Evolutionary conservation across 92 coral and sea anemone genomes (phyloP).

Genomic region (Desmophyllum pertusum): DNA sequence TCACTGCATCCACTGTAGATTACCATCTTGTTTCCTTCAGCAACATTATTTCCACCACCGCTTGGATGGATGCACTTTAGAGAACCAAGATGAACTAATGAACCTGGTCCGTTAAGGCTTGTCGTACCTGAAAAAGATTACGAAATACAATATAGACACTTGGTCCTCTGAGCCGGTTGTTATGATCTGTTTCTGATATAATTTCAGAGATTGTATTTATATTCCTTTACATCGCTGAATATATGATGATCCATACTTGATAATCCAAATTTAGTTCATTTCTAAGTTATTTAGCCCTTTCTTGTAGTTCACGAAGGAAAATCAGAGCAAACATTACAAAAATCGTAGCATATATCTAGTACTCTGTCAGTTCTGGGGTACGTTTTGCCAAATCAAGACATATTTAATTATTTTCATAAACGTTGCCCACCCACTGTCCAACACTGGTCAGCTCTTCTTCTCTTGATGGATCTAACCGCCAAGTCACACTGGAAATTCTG

Average conservation of each 20-base stretch:
- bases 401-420: too few species aligned
- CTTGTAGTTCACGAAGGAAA: too few species aligned
- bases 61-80: constrained; percentile 85
- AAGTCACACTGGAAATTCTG: constrained; percentile 95
- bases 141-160: not conserved
- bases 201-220: too few species aligned
- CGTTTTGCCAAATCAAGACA: too few species aligned
- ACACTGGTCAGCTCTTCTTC: constrained; percentile 86
- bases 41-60: constrained; percentile 68
- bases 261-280: too few species aligned
- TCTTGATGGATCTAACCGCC: constrained; percentile 84
- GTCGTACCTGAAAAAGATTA: constrained; percentile 62
- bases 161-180: not conserved
- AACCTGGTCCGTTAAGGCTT: constrained; percentile 88
- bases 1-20: constrained; percentile 78
- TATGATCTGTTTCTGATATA: too few species aligned
- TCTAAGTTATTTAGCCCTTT: too few species aligned
- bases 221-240: too few species aligned
- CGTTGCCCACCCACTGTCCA: constrained; percentile 80
- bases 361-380: too few species aligned
- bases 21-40: constrained; percentile 84
- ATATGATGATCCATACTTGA: too few species aligned
- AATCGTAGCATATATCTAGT: too few species aligned
- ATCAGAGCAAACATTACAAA: too few species aligned
- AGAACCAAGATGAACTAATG: constrained; percentile 87